Evolutionary conservation across 1,140 invertebrate genomes (phyloP).

Genomic region (Hylaeus volcanicus): DNA sequence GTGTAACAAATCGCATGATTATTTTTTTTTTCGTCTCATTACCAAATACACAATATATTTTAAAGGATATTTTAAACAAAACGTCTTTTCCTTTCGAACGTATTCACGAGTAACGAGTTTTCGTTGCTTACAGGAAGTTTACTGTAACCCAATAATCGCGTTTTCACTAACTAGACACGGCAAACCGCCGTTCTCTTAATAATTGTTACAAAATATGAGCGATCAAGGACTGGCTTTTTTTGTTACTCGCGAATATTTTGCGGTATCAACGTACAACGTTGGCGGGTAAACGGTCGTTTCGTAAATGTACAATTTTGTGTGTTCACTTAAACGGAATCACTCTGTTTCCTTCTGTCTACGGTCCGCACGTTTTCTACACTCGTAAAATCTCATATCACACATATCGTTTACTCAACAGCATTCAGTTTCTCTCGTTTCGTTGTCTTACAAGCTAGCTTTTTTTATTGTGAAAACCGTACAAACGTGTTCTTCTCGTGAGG

Average conservation of each 20-base stretch:
- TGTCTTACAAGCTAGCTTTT: slow-evolving; percentile 27
- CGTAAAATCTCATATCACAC: slow-evolving; percentile 61
- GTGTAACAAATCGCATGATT: slow-evolving; percentile 70
- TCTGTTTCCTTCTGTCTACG: slow-evolving; percentile 13
- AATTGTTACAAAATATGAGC: slow-evolving; percentile 46
- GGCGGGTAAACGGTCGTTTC: slow-evolving; percentile 8
- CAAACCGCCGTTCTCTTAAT: not conserved
- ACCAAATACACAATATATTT: slow-evolving; percentile 73
- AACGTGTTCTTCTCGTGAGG: slow-evolving; percentile 28
- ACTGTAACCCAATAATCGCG: slow-evolving; percentile 36
- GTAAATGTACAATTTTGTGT: slow-evolving; percentile 27
- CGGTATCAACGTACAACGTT: not conserved
- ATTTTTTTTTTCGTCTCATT: slow-evolving; percentile 66
- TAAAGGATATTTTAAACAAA: slow-evolving; percentile 69
- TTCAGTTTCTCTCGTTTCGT: slow-evolving; percentile 32
- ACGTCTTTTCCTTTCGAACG: slow-evolving; percentile 37
- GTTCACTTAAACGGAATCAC: slow-evolving; percentile 2
- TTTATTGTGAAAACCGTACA: slow-evolving; percentile 39
- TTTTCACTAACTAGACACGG: slow-evolving; percentile 17
- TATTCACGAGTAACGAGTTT: slow-evolving; percentile 69
- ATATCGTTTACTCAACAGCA: slow-evolving; percentile 51
- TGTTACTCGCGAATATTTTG: not conserved
- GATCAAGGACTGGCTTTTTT: not conserved
- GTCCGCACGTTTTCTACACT: slow-evolving; percentile 12
- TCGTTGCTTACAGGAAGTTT: slow-evolving; percentile 48